phyloP scores from a whole-genome alignment of 1,140 invertebrate genomes.

The Drosophila melanica region DNA sequence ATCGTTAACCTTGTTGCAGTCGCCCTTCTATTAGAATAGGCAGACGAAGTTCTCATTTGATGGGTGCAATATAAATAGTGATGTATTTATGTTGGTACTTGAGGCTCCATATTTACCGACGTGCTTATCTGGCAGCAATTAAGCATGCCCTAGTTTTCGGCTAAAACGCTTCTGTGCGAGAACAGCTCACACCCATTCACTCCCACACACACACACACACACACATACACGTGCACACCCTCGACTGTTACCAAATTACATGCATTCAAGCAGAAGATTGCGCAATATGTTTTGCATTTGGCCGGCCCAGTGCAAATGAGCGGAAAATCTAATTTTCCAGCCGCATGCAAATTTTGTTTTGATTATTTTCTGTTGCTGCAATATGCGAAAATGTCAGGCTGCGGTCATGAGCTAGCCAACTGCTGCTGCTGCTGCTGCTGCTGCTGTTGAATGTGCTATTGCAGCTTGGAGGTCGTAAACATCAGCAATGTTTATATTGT shows the following conservation, averaged over 20 bases:
- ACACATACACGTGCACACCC: conserved; percentile 11
- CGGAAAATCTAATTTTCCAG: conserved; percentile 77
- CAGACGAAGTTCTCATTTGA: not conserved
- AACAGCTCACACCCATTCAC: conserved; percentile 30
- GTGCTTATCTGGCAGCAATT: conserved; percentile 33
- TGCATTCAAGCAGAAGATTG: conserved; percentile 74
- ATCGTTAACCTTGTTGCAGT: not conserved
- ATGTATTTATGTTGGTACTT: not conserved
- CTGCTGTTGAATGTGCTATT: conserved; percentile 32
- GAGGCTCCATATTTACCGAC: conserved; percentile 20
- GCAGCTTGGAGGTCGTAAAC: conserved; percentile 43
- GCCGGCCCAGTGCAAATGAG: conserved; percentile 62
- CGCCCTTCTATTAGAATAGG: not conserved
- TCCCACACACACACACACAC: not conserved
- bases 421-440: too few relatives aligned
- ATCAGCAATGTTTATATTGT: conserved; percentile 27
- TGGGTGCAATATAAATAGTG: not conserved
- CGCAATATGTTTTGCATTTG: conserved; percentile 63
- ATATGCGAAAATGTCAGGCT: conserved; percentile 62
- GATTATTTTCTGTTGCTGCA: conserved; percentile 20
- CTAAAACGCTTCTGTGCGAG: conserved; percentile 26
- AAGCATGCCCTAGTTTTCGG: conserved; percentile 29
- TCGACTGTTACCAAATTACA: conserved; percentile 36
- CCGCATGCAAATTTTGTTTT: conserved; percentile 55
- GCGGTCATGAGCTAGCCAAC: conserved; percentile 29